These are phyloP conservation scores for Silurus asotus DNA, from an alignment of 2,113 vertebrate genomes.

Conservation along the genomic window DNA sequence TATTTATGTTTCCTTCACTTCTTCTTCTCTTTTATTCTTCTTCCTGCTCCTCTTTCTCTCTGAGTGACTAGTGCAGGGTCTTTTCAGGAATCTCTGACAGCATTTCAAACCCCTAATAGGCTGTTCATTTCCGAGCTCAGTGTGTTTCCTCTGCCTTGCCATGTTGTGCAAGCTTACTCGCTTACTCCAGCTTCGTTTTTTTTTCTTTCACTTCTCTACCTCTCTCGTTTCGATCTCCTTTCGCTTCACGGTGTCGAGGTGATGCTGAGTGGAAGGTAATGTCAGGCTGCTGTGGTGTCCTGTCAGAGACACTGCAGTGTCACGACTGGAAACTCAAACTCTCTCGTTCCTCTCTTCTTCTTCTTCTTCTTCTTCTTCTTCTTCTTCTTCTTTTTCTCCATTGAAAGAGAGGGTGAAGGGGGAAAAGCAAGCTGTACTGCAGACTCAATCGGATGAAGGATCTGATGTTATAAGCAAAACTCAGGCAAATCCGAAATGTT, in stretches of 20 bases:
- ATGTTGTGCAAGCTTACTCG: constrained; percentile 49
- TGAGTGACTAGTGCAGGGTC: constrained; percentile 82
- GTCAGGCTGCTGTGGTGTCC: constrained; percentile 48
- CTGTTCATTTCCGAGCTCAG: constrained; percentile 79
- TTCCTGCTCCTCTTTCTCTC: constrained; percentile 50
- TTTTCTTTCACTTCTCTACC: not conserved
- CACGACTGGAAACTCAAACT: constrained; percentile 3
- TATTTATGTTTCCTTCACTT: constrained; percentile 31
- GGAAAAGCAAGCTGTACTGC: not conserved
- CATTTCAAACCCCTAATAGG: constrained; percentile 89
- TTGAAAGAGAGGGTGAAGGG: too few relatives aligned
- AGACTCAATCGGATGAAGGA: not conserved
- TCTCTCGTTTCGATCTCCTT: not conserved
- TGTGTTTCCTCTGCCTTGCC: constrained; percentile 63
- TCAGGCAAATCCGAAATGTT: not conserved
- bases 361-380: not conserved
- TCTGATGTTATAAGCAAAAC: too few relatives aligned
- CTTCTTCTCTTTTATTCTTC: constrained; percentile 62
- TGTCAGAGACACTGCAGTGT: constrained; percentile 9
- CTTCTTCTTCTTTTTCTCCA: not conserved
- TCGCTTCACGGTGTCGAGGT: constrained; percentile 42
- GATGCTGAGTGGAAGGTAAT: constrained; percentile 63
- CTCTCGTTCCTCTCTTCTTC: not conserved
- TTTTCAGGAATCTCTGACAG: constrained; percentile 82
- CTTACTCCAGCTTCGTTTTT: not conserved